Evolutionary conservation across 2,113 vertebrate species (phyloP).

Genomic region (Elgaria multicarinata): DNA sequence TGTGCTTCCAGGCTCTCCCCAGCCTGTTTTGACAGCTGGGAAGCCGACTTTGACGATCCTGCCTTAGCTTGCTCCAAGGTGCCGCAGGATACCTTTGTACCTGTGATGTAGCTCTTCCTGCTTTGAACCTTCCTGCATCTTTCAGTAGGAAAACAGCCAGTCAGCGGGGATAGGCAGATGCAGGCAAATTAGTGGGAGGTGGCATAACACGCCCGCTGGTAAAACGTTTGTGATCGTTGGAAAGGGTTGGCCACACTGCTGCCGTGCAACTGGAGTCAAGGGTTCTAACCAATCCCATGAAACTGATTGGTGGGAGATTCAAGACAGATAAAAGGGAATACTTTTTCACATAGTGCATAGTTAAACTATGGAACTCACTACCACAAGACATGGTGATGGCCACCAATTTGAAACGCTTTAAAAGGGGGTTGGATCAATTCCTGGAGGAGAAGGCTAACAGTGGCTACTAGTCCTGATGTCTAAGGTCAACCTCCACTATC

Average conservation of each 20-base stretch:
- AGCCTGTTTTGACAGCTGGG: constrained; percentile 38
- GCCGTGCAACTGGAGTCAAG: constrained; percentile 7
- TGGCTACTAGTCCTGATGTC: too few relatives aligned
- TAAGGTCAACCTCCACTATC: too few relatives aligned
- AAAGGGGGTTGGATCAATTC: too few relatives aligned
- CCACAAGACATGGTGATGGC: too few relatives aligned
- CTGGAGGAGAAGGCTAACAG: too few relatives aligned
- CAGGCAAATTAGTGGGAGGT: not conserved
- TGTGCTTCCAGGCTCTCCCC: constrained; percentile 60
- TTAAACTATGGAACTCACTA: too few relatives aligned
- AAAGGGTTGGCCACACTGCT: constrained; percentile 21
- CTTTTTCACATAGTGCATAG: too few relatives aligned
- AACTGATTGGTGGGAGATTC: too few relatives aligned
- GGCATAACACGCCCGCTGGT: not conserved
- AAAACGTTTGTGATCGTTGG: constrained; percentile 24
- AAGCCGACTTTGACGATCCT: not conserved
- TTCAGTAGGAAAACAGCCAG: constrained; percentile 21
- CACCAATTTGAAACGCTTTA: too few relatives aligned
- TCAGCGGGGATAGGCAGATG: constrained; percentile 7
- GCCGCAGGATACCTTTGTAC: constrained; percentile 31
- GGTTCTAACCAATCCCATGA: too few relatives aligned
- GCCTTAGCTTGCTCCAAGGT: constrained; percentile 42
- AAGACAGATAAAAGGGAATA: too few relatives aligned
- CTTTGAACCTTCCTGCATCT: constrained; percentile 21
- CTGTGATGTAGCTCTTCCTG: constrained; percentile 22